Percentiles rank a stretch among this genome's conserved stretches.
Evolutionary conservation across 1,140 invertebrate species (phyloP).

Genomic region (Brachionus paranguensis): DNA sequence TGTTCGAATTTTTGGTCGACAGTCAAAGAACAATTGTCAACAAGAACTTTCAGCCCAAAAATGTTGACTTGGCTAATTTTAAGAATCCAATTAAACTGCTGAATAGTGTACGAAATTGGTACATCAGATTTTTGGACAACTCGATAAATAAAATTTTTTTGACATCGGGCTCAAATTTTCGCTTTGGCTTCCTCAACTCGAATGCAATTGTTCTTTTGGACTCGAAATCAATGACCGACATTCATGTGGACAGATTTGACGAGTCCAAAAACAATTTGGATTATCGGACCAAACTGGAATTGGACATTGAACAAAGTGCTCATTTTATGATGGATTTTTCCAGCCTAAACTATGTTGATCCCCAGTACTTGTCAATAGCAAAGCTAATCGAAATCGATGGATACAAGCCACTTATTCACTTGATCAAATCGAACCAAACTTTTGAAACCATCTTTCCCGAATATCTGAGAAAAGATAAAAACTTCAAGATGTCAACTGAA

Average conservation of each 20-base stretch:
- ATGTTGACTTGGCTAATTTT: neutral
- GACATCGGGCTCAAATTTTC: conserved; percentile 28
- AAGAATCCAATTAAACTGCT: neutral
- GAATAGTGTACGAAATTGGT: neutral
- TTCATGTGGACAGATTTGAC: neutral
- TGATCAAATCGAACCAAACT: neutral
- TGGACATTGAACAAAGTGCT: neutral
- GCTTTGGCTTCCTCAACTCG: neutral
- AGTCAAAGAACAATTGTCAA: neutral
- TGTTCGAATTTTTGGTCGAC: conserved; percentile 16
- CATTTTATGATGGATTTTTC: conserved; percentile 8
- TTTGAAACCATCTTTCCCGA: conserved; percentile 1
- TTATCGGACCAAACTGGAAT: neutral
- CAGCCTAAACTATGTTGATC: neutral
- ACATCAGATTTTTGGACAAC: neutral
- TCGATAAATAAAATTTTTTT: conserved; percentile 5
- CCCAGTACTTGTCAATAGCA: neutral
- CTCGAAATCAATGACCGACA: neutral
- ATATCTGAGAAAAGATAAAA: neutral
- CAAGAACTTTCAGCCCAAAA: neutral
- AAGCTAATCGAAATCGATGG: conserved; percentile 29
- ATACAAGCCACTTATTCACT: neutral
- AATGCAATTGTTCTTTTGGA: neutral
- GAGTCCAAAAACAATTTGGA: neutral
- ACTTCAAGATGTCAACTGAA: neutral